Evolutionary conservation across 1,140 invertebrate genomes (phyloP).

Genomic region (Marisa cornuarietis): DNA sequence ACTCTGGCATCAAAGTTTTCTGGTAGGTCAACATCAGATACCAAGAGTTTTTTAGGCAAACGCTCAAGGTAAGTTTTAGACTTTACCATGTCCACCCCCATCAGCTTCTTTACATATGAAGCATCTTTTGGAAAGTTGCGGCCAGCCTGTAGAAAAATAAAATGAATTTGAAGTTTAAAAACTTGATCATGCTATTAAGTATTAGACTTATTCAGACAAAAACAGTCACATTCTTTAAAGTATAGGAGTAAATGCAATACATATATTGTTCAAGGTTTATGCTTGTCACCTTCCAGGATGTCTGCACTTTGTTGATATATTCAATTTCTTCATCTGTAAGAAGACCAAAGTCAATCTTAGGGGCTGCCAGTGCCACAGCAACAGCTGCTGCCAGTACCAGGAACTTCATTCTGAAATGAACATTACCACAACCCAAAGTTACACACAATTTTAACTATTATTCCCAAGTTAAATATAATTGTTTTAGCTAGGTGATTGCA

Average conservation of each 20-base stretch:
- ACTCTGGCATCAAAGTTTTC: constrained; percentile 48
- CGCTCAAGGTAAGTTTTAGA: constrained; percentile 28
- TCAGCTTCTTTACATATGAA: constrained; percentile 26
- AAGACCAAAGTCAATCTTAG: constrained; percentile 24
- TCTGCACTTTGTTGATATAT: constrained; percentile 35
- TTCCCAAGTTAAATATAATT: no score
- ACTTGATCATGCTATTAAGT: no score
- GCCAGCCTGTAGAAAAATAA: constrained; percentile 35
- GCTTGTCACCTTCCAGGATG: constrained; percentile 33
- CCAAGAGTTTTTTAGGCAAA: constrained; percentile 31
- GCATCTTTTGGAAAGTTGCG: constrained; percentile 35
- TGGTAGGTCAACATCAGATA: constrained; percentile 35
- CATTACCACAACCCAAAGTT: background rate
- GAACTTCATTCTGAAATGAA: constrained; percentile 10
- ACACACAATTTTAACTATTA: no score
- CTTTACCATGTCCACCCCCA: constrained; percentile 30
- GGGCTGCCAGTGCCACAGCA: background rate
- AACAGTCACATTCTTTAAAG: no score
- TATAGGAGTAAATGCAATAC: no score
- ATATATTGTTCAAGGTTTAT: background rate
- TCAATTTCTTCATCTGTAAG: constrained; percentile 33
- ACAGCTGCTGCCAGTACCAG: background rate
- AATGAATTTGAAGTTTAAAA: no score
- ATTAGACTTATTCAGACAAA: no score
- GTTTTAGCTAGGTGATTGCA: no score